Evolutionary conservation across 1,140 invertebrate species (phyloP).

Genomic region (Sitodiplosis mosellana): DNA sequence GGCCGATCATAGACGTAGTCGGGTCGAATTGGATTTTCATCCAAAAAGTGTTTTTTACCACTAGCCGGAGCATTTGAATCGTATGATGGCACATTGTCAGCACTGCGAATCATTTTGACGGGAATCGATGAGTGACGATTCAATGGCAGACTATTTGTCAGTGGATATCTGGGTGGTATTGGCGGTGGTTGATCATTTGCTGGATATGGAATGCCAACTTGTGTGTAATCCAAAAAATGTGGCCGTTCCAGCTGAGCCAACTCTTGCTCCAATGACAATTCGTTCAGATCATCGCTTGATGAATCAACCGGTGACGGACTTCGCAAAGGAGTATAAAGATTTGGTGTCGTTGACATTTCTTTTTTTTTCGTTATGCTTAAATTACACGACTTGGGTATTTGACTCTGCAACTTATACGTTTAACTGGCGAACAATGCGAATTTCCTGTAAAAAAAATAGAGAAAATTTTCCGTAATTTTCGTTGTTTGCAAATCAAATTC

Average conservation of each 20-base stretch:
- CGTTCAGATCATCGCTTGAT: not conserved
- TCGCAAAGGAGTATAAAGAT: not conserved
- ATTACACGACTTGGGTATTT: too few relatives aligned
- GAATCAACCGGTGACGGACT: not conserved
- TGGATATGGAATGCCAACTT: not conserved
- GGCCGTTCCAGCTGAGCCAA: constrained; percentile 17
- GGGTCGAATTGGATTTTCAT: constrained; percentile 25
- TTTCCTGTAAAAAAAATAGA: too few relatives aligned
- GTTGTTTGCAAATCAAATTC: too few relatives aligned
- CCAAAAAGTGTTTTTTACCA: constrained; percentile 20
- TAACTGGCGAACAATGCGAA: too few relatives aligned
- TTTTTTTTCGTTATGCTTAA: too few relatives aligned
- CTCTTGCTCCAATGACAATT: not conserved
- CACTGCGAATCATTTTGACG: not conserved
- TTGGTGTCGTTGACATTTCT: not conserved
- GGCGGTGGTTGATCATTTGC: not conserved
- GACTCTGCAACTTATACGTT: too few relatives aligned
- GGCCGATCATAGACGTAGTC: constrained; percentile 19
- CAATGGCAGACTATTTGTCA: constrained; percentile 23
- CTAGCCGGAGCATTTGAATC: not conserved
- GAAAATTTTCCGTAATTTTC: too few relatives aligned
- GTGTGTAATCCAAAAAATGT: constrained; percentile 37
- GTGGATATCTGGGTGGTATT: constrained; percentile 19
- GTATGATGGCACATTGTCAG: not conserved
- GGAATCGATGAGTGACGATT: constrained; percentile 4